Conservation (phyloP, 2,113 vertebrate species). For the Percopsis transmontana region DNA sequence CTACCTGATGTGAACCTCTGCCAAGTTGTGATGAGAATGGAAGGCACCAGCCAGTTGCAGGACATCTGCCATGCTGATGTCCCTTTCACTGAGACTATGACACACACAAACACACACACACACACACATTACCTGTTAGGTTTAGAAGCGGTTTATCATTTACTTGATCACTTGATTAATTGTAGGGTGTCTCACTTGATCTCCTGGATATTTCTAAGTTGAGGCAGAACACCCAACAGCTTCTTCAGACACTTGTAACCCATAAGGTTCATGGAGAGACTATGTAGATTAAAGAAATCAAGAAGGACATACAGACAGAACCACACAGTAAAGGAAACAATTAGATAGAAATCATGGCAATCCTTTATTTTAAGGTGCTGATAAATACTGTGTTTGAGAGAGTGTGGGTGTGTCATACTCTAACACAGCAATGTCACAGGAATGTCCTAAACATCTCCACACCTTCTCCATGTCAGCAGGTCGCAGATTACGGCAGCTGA, state of each 20-base stretch:
- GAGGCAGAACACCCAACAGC: constrained; percentile 72
- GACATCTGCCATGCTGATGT: constrained; percentile 69
- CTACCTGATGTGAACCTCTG: constrained; percentile 79
- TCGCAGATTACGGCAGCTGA: constrained; percentile 72
- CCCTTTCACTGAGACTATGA: constrained; percentile 81
- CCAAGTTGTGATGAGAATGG: constrained; percentile 48
- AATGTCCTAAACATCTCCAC: constrained; percentile 63
- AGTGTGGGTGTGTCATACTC: constrained; percentile 72
- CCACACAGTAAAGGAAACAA: constrained; percentile 1
- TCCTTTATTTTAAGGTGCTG: not conserved
- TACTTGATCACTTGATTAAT: not conserved
- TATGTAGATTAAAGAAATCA: constrained; percentile 39
- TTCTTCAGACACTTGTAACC: constrained; percentile 73
- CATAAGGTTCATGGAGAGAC: constrained; percentile 83
- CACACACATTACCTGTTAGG: not conserved
- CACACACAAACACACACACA: constrained; percentile 20
- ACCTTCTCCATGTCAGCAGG: constrained; percentile 66
- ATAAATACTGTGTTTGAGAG: not conserved
- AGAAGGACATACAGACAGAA: not conserved
- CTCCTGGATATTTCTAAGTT: constrained; percentile 68
- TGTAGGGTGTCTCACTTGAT: constrained; percentile 78
- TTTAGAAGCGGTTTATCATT: not conserved
- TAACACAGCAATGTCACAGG: constrained; percentile 60
- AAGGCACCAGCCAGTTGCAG: constrained; percentile 73
- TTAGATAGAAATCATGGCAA: not conserved